Conservation (phyloP, 2,888 invertebrate species). For the Copidosoma aretas region DNA sequence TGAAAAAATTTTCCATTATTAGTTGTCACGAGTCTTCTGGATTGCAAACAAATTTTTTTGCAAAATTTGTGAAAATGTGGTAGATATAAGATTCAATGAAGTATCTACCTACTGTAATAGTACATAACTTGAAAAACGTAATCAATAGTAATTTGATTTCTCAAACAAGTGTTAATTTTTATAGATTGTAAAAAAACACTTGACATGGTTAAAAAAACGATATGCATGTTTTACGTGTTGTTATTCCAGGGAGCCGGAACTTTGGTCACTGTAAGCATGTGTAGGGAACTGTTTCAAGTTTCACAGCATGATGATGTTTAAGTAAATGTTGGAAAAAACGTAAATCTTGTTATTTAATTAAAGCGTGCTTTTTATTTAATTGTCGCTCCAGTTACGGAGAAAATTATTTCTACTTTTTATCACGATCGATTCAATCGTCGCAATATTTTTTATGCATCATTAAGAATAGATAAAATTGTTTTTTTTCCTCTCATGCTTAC, state of each 20-base stretch:
- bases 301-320: constrained; percentile 18
- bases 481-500: constrained; percentile 39
- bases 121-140: constrained; percentile 33
- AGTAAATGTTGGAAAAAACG: constrained; percentile 13
- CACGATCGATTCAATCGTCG: constrained; percentile 21
- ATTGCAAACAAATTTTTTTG: not conserved
- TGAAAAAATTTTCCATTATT: not conserved
- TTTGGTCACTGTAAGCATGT: constrained; percentile 38
- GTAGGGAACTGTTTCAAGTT: constrained; percentile 16
- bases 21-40: not conserved
- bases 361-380: constrained; percentile 15
- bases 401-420: constrained; percentile 28
- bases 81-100: constrained; percentile 23
- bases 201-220: constrained; percentile 19
- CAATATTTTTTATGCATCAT: constrained; percentile 37
- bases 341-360: constrained; percentile 20
- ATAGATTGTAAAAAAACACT: constrained; percentile 14
- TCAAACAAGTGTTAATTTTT: constrained; percentile 32
- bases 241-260: constrained; percentile 35
- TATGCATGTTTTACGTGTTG: constrained; percentile 34
- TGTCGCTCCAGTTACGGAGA: constrained; percentile 6
- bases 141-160: constrained; percentile 28
- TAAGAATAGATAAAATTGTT: constrained; percentile 20
- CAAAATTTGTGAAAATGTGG: constrained; percentile 26
- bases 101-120: constrained; percentile 32